phyloP scores from a whole-genome alignment of 2,797 vertebrate species.

The Rhinogobio ventralis region DNA sequence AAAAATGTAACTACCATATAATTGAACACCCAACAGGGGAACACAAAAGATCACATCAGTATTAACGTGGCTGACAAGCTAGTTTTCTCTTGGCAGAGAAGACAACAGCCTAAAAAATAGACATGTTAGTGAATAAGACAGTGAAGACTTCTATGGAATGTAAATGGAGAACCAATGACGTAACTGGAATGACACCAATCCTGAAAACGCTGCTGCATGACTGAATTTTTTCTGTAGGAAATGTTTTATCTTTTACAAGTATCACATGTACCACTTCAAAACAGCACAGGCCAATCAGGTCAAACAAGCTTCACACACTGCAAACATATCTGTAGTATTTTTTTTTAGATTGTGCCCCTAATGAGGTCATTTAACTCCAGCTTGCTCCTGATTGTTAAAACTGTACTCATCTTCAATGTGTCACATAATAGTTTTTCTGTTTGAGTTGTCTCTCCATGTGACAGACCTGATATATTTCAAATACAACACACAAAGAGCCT shows the following conservation, averaged over 20 bases:
- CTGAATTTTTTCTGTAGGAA: neutral
- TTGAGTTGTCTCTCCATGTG: neutral
- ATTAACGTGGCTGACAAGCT: neutral
- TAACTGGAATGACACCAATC: neutral
- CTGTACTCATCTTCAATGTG: neutral
- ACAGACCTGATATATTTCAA: conserved; percentile 7
- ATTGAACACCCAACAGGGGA: neutral
- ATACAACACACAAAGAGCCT: conserved; percentile 18
- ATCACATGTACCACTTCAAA: neutral
- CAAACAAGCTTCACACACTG: neutral
- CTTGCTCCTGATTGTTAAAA: neutral
- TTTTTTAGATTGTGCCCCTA: neutral
- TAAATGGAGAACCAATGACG: neutral
- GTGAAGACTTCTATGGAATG: neutral
- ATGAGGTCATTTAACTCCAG: neutral
- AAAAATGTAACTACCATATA: neutral
- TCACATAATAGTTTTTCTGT: neutral
- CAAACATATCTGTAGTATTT: neutral
- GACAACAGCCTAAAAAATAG: neutral
- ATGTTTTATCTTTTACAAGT: neutral
- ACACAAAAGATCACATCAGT: neutral
- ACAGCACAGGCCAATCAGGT: neutral
- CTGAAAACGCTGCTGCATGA: neutral
- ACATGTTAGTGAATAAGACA: neutral
- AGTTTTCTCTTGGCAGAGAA: neutral